Conservation (phyloP, 2,888 invertebrate genomes). For the Craniophora ligustri region DNA sequence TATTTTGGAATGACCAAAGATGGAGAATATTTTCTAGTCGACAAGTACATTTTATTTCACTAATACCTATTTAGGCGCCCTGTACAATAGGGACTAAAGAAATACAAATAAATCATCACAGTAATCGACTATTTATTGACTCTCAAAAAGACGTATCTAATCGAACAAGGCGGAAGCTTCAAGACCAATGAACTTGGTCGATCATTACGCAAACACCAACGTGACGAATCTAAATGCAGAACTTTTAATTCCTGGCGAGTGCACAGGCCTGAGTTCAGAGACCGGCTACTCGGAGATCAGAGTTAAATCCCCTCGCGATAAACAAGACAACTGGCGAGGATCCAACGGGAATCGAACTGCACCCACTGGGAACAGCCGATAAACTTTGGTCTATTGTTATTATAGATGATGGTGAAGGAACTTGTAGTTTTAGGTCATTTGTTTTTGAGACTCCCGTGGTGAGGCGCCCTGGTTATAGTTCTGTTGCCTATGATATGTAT, state of each 20-base stretch:
- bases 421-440: conserved; percentile 1
- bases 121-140: too few relatives aligned
- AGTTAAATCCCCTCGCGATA: conserved; percentile 59
- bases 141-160: not conserved
- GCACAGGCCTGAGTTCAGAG: conserved; percentile 63
- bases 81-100: too few relatives aligned
- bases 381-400: conserved; percentile 47
- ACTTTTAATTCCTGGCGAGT: conserved; percentile 61
- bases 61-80: too few relatives aligned
- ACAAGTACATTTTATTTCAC: too few relatives aligned
- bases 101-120: too few relatives aligned
- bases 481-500: too few relatives aligned
- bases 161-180: conserved; percentile 21
- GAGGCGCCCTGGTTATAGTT: too few relatives aligned
- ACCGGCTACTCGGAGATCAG: conserved; percentile 56
- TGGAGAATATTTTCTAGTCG: too few relatives aligned
- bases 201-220: conserved; percentile 49
- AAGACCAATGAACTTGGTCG: conserved; percentile 60
- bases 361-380: conserved; percentile 36
- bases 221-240: conserved; percentile 58
- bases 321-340: conserved; percentile 61
- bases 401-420: conserved; percentile 24
- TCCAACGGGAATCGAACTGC: conserved; percentile 67
- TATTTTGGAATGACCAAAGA: too few relatives aligned
- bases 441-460: too few relatives aligned